A percentile compares a stretch with the other conserved stretches of the same genome.
These are phyloP conservation scores for Rhinopomastus cyanomelas DNA, from an alignment of 2,113 vertebrate species.

Conservation along the genomic window DNA sequence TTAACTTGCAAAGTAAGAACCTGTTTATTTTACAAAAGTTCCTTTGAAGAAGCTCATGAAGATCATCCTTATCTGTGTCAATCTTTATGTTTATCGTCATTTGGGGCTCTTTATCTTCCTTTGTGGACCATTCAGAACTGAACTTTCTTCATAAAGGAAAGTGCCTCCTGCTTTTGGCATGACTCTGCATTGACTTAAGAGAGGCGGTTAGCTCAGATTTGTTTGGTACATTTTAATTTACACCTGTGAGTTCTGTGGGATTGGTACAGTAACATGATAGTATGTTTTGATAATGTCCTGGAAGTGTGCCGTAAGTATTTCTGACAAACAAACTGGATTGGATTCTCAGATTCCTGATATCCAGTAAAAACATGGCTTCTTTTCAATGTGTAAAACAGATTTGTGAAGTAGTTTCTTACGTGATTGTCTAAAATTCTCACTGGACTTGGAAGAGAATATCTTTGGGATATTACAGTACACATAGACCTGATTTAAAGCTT, in stretches of 20 bases:
- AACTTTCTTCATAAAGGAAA: background rate
- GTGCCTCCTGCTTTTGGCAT: background rate
- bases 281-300: background rate
- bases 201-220: background rate
- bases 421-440: background rate
- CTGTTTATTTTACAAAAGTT: background rate
- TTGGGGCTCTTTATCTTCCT: background rate
- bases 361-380: background rate
- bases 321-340: background rate
- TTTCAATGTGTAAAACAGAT: background rate
- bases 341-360: background rate
- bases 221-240: background rate
- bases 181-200: background rate
- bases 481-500: slow-evolving; percentile 29
- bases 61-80: background rate
- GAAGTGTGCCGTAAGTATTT: background rate
- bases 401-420: background rate
- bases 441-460: background rate
- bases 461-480: background rate
- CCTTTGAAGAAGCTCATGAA: background rate
- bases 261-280: background rate
- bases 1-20: background rate
- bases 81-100: background rate
- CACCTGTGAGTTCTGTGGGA: background rate
- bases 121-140: background rate